Evolutionary conservation across 2,888 invertebrate species (phyloP).

Genomic region (Drosophila gaucha): DNA sequence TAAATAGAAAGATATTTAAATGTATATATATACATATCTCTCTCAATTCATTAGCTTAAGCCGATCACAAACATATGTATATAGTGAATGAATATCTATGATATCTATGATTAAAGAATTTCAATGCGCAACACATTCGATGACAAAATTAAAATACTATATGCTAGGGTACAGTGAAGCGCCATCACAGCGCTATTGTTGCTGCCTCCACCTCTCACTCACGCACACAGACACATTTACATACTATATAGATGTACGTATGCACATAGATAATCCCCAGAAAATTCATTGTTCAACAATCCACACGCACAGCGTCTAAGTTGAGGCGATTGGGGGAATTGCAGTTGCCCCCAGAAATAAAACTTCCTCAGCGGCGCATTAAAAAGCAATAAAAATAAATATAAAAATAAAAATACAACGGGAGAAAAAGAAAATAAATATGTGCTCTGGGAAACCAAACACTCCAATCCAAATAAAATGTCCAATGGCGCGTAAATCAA

Average conservation of each 20-base stretch:
- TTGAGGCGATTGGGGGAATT: slow-evolving; percentile 18
- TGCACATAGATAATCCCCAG: slow-evolving; percentile 65
- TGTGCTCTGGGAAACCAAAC: slow-evolving; percentile 57
- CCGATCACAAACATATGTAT: too few relatives aligned
- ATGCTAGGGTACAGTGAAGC: slow-evolving; percentile 39
- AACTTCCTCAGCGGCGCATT: slow-evolving; percentile 78
- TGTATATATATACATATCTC: too few relatives aligned
- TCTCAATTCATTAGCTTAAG: too few relatives aligned
- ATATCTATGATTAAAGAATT: too few relatives aligned
- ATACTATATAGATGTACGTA: slow-evolving; percentile 20
- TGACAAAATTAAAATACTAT: background rate
- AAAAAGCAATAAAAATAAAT: slow-evolving; percentile 81
- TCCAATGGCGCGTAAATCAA: slow-evolving; percentile 79
- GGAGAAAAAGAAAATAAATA: slow-evolving; percentile 58
- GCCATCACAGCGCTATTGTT: slow-evolving; percentile 50
- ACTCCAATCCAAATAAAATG: slow-evolving; percentile 68
- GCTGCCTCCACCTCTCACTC: background rate
- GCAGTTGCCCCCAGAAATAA: slow-evolving; percentile 54
- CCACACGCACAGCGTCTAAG: slow-evolving; percentile 53
- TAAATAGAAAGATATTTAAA: too few relatives aligned
- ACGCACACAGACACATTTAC: slow-evolving; percentile 20
- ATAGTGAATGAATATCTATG: too few relatives aligned
- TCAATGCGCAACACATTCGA: background rate
- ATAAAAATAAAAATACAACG: slow-evolving; percentile 9
- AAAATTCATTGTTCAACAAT: slow-evolving; percentile 74